Base-by-base conservation (phyloP, 2,797 vertebrate genomes). In the Agapornis canus region DNA sequence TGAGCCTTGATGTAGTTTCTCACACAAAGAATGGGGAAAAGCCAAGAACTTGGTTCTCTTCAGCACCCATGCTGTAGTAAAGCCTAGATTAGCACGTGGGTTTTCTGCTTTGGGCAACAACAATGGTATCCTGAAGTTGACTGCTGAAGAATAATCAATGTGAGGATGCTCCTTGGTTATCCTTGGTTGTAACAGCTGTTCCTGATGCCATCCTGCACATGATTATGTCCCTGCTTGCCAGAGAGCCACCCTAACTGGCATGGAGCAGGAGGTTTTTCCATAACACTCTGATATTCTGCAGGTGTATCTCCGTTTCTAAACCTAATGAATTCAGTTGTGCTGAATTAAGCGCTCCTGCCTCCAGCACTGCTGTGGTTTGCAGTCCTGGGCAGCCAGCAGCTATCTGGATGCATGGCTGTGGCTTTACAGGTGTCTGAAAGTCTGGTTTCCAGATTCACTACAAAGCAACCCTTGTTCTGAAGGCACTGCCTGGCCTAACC, bases 191-290 rank as follows among this genome's bases (percentile, higher is more conserved):
- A 57, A 35, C 56, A 7, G 56, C 56, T 25, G 22, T 57, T 57
- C 73, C 65, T 3, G 2, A 0, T 56, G 27, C 57, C 11, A 3
- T 66, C 42, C 64, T 23, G 27, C 19, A 4, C 2, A 1, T 0
- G 0, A 12, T 19, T 17, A 21, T 40, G n/a, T 32, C 64, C 64
- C 29, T 60, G 26, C 48, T 39, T 35, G 42, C 47, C 31, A 12
- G 20, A 23, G 43, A 35, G 26, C 31, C 40, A 22, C 43, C 5
- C 0, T 49, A 26, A 11, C 54, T 64, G 47, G 22, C n/a, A 10
- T 31, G n/a, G 47, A 15, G n/a, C 29, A 17, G 57, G 32, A 76
- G 19, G 18, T 45, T 51, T 84, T 35, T 20, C 56, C 3, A 1
- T 21, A 12, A 21, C 6, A 7, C 11, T 35, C 27, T 56, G 64